Evolutionary conservation across 92 coral and sea anemone genomes (phyloP).

Genomic region (Bergia puertoricense): DNA sequence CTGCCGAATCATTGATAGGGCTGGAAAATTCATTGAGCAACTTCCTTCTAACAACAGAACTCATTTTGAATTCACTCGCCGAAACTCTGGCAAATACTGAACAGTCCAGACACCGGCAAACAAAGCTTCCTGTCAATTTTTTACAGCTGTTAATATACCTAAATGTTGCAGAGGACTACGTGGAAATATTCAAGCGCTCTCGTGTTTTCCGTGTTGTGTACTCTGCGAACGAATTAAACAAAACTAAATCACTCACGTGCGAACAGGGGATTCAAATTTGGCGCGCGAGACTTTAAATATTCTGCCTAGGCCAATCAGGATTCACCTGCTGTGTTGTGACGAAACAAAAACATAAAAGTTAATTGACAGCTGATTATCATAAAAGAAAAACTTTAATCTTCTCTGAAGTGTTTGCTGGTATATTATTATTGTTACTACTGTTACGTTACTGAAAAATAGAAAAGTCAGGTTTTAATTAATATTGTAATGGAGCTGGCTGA

Average conservation of each 20-base stretch:
- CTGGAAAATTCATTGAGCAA: constrained; percentile 22
- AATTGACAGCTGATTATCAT: neutral
- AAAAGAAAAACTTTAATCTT: too few relatives aligned
- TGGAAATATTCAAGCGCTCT: constrained; percentile 33
- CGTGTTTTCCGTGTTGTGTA: constrained; percentile 21
- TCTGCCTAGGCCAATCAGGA: constrained; percentile 42
- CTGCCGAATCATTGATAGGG: constrained; percentile 2
- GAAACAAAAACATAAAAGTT: neutral
- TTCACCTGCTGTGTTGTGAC: neutral
- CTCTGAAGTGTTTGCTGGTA: too few relatives aligned
- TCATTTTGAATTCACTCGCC: constrained; percentile 7
- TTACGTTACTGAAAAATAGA: too few relatives aligned
- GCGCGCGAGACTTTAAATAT: constrained; percentile 58
- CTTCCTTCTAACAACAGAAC: constrained; percentile 19
- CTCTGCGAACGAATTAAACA: constrained; percentile 29
- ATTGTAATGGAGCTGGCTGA: too few relatives aligned
- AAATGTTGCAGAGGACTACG: constrained; percentile 9
- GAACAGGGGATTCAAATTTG: constrained; percentile 55
- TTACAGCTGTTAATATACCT: constrained; percentile 24
- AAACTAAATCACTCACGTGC: constrained; percentile 55
- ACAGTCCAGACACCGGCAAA: neutral
- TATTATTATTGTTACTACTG: too few relatives aligned
- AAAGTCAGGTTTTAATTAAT: too few relatives aligned
- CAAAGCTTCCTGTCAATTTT: neutral
- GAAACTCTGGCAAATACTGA: neutral